Evolutionary conservation across 2,888 invertebrate species (phyloP), one percentile per base, ranked within the genome.

Genomic region (Rhingia rostrata): DNA sequence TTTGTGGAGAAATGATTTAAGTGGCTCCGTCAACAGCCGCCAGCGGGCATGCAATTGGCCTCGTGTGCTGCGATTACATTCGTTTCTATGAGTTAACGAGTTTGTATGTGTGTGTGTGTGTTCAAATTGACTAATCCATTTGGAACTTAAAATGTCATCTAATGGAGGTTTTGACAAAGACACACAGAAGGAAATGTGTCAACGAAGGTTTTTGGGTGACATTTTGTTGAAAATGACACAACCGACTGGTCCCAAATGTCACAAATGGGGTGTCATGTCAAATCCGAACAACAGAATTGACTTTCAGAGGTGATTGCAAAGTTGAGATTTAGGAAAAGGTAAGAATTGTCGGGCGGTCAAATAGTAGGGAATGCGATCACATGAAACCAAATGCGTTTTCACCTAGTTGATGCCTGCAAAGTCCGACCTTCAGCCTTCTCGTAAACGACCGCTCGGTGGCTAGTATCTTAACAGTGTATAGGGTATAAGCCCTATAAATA

Each of bases 91-190:
- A 22, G 22, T 2, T 22, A 2, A 22, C 22, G 22, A 22, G 22
- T 22, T n/a, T n/a, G n/a, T n/a, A n/a, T n/a, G 22, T 22, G 37
- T 30, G 22, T 41, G 9, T 47, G 56, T 54, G 47, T n/a, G 7
- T 32, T 43, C 30, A 4, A 43, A 67, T 77, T 45, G 54, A 66
- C 53, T 53, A 49, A 49, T 74, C 35, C 12, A 37, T 12, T 10
- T 7, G 53, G n/a, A 60, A 54, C n/a, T 81, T 43, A 9, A 75
- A 81, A 75, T 81, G 81, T 74, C 75, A 81, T 56, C 69, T 45
- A 41, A 63, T 39, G 12, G 43, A 58, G 51, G 63, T 63, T n/a
- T 22, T 81, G 81, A 75, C 81, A 81, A 9, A 37, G 54, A 4
- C 74, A 64, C 75, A 63, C 75, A 67, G 37, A 30, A 39, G 10